phyloP scores from a whole-genome alignment of 2,113 vertebrate species.

The Pterocles gutturalis region DNA sequence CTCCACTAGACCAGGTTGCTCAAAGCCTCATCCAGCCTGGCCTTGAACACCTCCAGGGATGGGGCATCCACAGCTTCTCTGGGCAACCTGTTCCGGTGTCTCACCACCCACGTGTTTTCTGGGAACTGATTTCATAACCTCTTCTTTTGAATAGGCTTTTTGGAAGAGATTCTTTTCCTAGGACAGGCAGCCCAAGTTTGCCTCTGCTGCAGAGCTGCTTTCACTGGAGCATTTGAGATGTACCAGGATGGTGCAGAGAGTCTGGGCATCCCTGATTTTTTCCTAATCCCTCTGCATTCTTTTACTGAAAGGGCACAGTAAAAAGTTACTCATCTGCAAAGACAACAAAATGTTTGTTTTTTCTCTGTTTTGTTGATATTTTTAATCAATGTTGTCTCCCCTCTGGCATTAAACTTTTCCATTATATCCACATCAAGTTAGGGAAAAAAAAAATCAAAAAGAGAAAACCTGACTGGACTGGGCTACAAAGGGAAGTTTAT shows the following conservation, averaged over 20 bases:
- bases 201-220: not conserved
- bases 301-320: not conserved
- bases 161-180: not conserved
- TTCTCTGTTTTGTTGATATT: not conserved
- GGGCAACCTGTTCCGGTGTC: no score
- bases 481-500: not conserved
- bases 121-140: not conserved
- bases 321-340: not conserved
- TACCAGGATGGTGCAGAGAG: not conserved
- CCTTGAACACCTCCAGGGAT: no score
- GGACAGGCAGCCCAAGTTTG: not conserved
- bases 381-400: not conserved
- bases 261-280: not conserved
- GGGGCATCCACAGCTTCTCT: no score
- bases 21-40: no score
- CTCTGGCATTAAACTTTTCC: not conserved
- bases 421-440: fast-evolving
- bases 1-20: no score
- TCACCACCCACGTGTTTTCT: no score
- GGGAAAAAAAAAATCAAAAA: not conserved
- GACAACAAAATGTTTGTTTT: not conserved
- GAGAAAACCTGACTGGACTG: not conserved
- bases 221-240: not conserved
- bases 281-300: not conserved
- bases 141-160: not conserved